Conservation (phyloP, 2,797 vertebrate genomes). For the Trachops cirrhosus region DNA sequence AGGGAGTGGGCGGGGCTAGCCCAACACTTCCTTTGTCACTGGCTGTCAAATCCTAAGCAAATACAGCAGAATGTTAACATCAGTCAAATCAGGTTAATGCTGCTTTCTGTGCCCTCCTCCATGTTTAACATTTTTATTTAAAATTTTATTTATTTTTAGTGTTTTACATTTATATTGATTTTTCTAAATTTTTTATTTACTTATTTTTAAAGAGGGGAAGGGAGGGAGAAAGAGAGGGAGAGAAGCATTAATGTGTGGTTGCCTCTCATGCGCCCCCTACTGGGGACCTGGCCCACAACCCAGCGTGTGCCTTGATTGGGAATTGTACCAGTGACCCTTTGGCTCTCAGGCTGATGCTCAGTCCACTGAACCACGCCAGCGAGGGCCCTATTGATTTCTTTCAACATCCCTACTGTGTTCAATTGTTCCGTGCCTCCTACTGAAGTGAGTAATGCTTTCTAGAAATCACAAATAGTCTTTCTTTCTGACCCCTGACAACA, state of each 20-base stretch:
- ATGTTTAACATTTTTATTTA: background rate
- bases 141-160: background rate
- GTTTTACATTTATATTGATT: background rate
- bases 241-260: too few relatives aligned
- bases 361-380: too few relatives aligned
- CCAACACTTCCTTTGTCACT: background rate
- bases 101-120: background rate
- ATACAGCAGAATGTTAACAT: background rate
- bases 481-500: conserved; percentile 55
- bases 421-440: background rate
- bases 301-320: too few relatives aligned
- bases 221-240: too few relatives aligned
- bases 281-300: too few relatives aligned
- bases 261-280: too few relatives aligned
- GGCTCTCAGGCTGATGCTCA: too few relatives aligned
- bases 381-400: background rate
- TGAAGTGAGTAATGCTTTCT: conserved; percentile 23
- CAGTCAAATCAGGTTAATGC: too few relatives aligned
- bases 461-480: conserved; percentile 8
- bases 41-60: background rate
- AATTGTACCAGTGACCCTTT: too few relatives aligned
- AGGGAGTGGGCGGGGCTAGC: accelerated
- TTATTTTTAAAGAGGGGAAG: too few relatives aligned
- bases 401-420: background rate
- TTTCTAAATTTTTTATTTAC: too few relatives aligned